Conservation (phyloP, 2,888 invertebrate species). For the Napeogenes inachia region DNA sequence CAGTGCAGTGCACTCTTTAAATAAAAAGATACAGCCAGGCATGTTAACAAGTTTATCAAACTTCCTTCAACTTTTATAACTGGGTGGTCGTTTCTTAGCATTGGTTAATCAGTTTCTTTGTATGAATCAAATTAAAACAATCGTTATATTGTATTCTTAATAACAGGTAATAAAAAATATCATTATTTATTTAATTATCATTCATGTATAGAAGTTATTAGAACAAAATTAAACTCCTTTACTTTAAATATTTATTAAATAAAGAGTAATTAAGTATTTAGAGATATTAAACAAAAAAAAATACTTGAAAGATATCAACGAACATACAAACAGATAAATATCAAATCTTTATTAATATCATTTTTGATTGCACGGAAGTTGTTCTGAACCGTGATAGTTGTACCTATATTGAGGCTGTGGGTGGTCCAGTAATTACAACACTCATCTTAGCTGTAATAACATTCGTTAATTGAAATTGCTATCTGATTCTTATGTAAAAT, state of each 20-base stretch:
- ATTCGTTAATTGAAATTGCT: neutral
- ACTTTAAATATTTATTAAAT: too few species aligned
- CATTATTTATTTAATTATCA: neutral
- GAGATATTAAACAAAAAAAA: too few species aligned
- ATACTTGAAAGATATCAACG: too few species aligned
- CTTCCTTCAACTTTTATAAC: conserved; percentile 18
- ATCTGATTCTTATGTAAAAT: too few species aligned
- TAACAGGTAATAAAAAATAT: neutral
- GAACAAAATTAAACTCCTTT: too few species aligned
- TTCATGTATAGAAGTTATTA: neutral
- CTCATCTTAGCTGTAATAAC: conserved; percentile 11
- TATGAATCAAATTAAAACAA: neutral
- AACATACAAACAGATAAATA: too few species aligned
- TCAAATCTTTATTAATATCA: neutral
- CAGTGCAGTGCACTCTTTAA: too few species aligned
- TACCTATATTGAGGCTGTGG: conserved; percentile 1
- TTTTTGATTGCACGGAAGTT: neutral
- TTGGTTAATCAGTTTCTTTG: conserved; percentile 3
- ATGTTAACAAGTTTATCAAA: conserved; percentile 14
- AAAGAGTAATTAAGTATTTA: too few species aligned
- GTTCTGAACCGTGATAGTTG: neutral
- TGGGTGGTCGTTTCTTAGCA: conserved; percentile 23
- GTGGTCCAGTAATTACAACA: conserved; percentile 25
- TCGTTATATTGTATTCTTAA: conserved; percentile 1
- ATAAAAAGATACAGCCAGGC: conserved; percentile 8